A percentile compares a stretch with the other conserved stretches of the same genome.
These are phyloP conservation scores for Scelioninae gen. 1 DNA, from an alignment of 2,888 invertebrate genomes.

Conservation along the genomic window DNA sequence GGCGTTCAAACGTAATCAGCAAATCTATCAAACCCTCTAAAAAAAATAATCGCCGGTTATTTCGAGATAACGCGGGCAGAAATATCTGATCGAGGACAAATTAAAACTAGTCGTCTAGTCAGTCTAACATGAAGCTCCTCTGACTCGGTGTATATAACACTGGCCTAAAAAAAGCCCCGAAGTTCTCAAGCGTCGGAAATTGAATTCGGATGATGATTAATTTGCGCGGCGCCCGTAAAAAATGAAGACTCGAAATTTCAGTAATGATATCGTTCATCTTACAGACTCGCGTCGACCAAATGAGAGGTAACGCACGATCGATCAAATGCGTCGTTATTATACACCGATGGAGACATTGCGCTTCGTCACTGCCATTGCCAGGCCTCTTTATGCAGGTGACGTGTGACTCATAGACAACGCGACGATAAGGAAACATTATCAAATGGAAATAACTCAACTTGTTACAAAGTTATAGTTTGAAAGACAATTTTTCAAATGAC, in stretches of 20 bases:
- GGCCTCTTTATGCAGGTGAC: constrained; percentile 48
- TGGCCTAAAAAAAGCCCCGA: constrained; percentile 27
- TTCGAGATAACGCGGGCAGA: constrained; percentile 45
- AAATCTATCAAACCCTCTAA: constrained; percentile 39
- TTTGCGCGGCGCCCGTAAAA: constrained; percentile 29
- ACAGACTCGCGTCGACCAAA: constrained; percentile 37
- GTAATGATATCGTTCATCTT: constrained; percentile 50
- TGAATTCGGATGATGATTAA: constrained; percentile 47
- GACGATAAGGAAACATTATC: constrained; percentile 54
- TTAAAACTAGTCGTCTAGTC: constrained; percentile 23
- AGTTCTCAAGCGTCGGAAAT: constrained; percentile 22
- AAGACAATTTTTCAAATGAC: no score
- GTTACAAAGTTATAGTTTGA: no score
- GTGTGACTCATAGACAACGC: constrained; percentile 44
- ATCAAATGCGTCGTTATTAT: constrained; percentile 59
- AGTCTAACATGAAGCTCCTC: constrained; percentile 31
- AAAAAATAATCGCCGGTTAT: constrained; percentile 43
- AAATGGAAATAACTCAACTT: constrained; percentile 6
- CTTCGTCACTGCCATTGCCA: constrained; percentile 62
- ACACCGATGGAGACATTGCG: constrained; percentile 56
- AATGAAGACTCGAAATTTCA: constrained; percentile 45
- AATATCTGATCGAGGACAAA: constrained; percentile 54
- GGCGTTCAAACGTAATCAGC: constrained; percentile 36
- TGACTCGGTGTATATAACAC: constrained; percentile 1
- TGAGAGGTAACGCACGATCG: constrained; percentile 53